Base-by-base conservation (phyloP, 2,888 invertebrate genomes). In the Lycocerus yunnanus region DNA sequence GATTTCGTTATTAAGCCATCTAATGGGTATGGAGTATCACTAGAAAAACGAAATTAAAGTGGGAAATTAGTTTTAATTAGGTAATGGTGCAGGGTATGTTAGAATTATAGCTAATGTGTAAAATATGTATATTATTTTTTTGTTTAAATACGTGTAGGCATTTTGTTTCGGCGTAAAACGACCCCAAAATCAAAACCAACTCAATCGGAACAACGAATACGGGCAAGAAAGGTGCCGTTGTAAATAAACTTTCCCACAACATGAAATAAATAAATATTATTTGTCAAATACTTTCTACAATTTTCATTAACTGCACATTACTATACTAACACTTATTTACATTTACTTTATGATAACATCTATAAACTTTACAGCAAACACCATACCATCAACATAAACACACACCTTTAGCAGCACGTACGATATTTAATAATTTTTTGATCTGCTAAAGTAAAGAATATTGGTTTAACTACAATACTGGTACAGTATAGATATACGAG, bases 221-320 rank as follows among this genome's bases (percentile, higher is more conserved):
- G n/a, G n/a, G n/a, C 1, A 24, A 11, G 13, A 13, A 13, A 27
- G 13, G 4, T 4, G 1, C 4, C n/a, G n/a, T 27, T 0, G 27
- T 5, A n/a, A 43, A n/a, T 43, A n/a, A 43, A 43, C n/a, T n/a
- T 6, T 43, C 3, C 5, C 5, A 43, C n/a, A 16, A 67, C 13
- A n/a, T 73, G 73, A 73, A 73, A 73, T 73, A 73, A 73, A 73
- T 73, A 73, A 73, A 73, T 73, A 73, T 73, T 73, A 73, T 73
- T 73, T 73, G 70, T 73, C 73, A 66, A 69, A 66, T 73, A 60
- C 66, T 67, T 63, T 58, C 60, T 59, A 69, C 70, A 73, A 73
- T 66, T 66, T 66, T 69, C 73, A 73, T 73, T 60, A 73, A 73
- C 69, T 73, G 68, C 73, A 73, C 73, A 67, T 73, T 15, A 16